Base-by-base conservation (phyloP, 2,113 vertebrate species). In the Clupea harengus region DNA sequence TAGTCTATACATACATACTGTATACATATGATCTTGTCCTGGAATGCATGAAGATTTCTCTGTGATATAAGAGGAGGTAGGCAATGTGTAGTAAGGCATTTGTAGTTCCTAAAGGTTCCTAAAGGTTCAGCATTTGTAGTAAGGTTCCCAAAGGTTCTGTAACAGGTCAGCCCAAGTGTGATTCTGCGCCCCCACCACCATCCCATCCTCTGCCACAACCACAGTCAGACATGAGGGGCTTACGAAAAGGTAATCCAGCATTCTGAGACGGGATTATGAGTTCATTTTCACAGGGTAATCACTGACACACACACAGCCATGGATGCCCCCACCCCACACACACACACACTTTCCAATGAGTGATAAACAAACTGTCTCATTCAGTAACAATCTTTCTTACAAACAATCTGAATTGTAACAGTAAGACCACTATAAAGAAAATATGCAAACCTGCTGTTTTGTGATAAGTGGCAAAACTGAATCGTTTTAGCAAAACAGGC, bases 161-260 rank as follows among this genome's bases (percentile, higher is more conserved):
- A 15, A 52, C 50, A 25, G 10, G 64, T 67, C 39, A 39, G 25
- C 2, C 9, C 13, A 32, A 32, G 72, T 32, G 32, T 78, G 32
- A 78, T 39, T 9, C 9, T 3, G n/a, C 39, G 39, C 2, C 39
- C 1, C 39, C 39, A 10, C 52, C 39, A 10, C 52, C 52, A 0
- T 25, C n/a, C 60, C 22, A 64, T 22, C 60, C 60, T 78, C 85
- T 83, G 60, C 44, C 46, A 78, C 64, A 86, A 50, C 67, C 52
- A 78, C 81, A 83, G 46, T 83, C 39, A 46, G 75, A 83, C 28
- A 60, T 54, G 28, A 32, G 39, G 64, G 78, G 85, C 85, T 80
- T 78, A 86, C 72, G 46, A 44, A 78, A 45, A 47, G 39, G 20
- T 83, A 86, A 86, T 86, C 81, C 64, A 83, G 67, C 6, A 75